Conservation (phyloP, 2,888 invertebrate genomes). For the Schrankia costaestrigalis region DNA sequence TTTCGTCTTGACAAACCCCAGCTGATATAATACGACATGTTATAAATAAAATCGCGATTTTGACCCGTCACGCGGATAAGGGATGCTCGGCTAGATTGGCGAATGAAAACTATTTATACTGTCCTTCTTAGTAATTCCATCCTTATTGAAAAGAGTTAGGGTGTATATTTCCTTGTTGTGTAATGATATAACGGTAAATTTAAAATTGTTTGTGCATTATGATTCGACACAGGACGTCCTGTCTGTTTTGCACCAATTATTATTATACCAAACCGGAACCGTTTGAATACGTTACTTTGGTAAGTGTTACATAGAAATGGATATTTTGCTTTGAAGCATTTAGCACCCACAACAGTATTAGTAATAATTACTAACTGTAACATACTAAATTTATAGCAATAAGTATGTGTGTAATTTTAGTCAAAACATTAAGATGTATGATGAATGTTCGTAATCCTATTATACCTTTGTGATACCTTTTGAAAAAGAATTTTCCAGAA, state of each 20-base stretch:
- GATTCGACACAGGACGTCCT: constrained; percentile 78
- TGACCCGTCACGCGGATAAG: constrained; percentile 75
- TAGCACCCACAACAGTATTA: constrained; percentile 8
- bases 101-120: constrained; percentile 18
- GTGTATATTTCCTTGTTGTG: constrained; percentile 26
- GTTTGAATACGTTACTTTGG: constrained; percentile 52
- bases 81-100: constrained; percentile 60
- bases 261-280: constrained; percentile 69
- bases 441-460: too few relatives aligned
- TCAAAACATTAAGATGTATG: too few relatives aligned
- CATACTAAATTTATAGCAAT: neutral
- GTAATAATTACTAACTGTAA: constrained; percentile 1
- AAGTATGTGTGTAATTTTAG: constrained; percentile 1
- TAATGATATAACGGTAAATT: constrained; percentile 28
- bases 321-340: constrained; percentile 18
- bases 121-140: neutral
- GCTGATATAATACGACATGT: constrained; percentile 74
- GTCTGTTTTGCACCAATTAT: constrained; percentile 76
- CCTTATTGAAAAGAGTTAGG: constrained; percentile 23
- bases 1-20: constrained; percentile 77
- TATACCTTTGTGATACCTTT: too few relatives aligned
- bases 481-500: too few relatives aligned
- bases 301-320: constrained; percentile 25
- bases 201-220: constrained; percentile 41
- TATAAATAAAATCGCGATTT: constrained; percentile 80